phyloP scores from a whole-genome alignment of 2,888 invertebrate genomes.

The Chirona hameri region DNA sequence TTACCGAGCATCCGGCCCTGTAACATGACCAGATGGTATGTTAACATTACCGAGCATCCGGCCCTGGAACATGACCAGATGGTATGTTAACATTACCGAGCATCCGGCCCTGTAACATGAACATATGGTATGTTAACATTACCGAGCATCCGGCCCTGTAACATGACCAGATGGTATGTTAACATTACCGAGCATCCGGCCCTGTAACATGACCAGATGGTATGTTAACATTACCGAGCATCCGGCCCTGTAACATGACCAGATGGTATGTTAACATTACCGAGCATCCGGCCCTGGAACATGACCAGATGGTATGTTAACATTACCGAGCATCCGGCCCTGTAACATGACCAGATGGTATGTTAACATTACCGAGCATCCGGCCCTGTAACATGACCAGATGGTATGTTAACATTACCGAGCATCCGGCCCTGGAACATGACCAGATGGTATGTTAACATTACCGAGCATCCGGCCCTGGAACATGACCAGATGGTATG shows the following conservation, averaged over 20 bases:
- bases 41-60: conserved; percentile 77
- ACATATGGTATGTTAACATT: conserved; percentile 46
- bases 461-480: conserved; percentile 90
- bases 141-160: conserved; percentile 85
- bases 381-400: conserved; percentile 59
- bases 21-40: background rate
- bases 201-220: conserved; percentile 50
- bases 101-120: conserved; percentile 70
- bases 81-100: conserved; percentile 61
- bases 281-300: conserved; percentile 80
- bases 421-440: conserved; percentile 73
- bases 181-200: conserved; percentile 82
- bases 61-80: conserved; percentile 54
- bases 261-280: conserved; percentile 52
- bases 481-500: background rate
- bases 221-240: conserved; percentile 63
- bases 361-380: conserved; percentile 72
- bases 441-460: background rate
- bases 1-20: conserved; percentile 90
- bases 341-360: background rate
- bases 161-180: background rate
- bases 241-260: conserved; percentile 67
- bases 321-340: conserved; percentile 90
- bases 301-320: background rate
- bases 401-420: conserved; percentile 57